Conservation (phyloP, 2,113 vertebrate species). For the Pionites leucogaster region DNA sequence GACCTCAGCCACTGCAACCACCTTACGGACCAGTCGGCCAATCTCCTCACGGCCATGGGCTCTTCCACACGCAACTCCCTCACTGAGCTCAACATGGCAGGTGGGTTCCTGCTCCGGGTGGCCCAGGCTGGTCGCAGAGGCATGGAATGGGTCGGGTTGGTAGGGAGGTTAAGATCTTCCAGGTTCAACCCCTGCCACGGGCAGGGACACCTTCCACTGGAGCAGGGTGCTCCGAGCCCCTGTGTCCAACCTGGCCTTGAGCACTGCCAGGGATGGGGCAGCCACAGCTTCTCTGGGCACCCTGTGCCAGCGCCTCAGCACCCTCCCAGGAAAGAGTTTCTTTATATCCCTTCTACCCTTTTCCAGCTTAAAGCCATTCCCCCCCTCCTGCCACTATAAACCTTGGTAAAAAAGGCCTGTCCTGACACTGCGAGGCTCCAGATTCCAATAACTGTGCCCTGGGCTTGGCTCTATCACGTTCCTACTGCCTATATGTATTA, state of each 20-base stretch:
- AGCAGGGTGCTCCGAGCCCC: background rate
- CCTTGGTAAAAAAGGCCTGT: background rate
- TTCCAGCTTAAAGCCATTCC: background rate
- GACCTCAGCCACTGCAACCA: slow-evolving; percentile 95
- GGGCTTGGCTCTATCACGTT: background rate
- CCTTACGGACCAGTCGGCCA: slow-evolving; percentile 93
- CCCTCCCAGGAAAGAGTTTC: background rate
- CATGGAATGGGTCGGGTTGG: background rate
- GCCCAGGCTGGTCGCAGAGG: background rate
- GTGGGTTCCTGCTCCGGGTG: slow-evolving; percentile 45
- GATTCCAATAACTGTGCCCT: background rate
- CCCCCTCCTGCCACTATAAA: background rate
- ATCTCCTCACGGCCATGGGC: slow-evolving; percentile 94
- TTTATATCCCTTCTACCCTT: background rate
- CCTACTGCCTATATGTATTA: background rate
- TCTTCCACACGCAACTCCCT: slow-evolving; percentile 96
- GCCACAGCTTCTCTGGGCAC: no score
- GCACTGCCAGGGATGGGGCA: no score
- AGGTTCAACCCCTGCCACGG: rapidly evolving
- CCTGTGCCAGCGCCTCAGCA: background rate
- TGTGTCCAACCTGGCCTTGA: background rate
- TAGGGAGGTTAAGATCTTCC: background rate
- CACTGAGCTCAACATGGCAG: slow-evolving; percentile 93
- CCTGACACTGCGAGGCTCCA: background rate
- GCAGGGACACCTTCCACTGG: background rate